phyloP scores from a whole-genome alignment of 2,888 invertebrate genomes.

The Spodoptera littoralis region DNA sequence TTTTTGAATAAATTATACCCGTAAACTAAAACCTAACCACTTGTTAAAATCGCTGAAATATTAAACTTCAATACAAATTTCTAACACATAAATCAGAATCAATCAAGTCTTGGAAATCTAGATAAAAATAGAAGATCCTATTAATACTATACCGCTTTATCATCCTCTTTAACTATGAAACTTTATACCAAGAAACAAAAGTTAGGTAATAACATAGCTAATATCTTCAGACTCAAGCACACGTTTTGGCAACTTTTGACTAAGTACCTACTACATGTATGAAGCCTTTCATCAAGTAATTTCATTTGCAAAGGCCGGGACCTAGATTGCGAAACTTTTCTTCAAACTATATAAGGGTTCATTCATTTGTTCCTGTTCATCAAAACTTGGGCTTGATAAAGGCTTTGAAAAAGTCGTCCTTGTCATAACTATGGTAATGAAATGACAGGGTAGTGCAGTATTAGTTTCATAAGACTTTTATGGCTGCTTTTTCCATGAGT shows the following conservation, averaged over 20 bases:
- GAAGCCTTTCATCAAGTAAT: conserved; percentile 13
- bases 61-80: too few relatives aligned
- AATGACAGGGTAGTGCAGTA: background rate
- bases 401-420: conserved; percentile 2
- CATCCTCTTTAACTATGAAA: background rate
- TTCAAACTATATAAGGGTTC: too few relatives aligned
- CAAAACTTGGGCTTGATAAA: background rate
- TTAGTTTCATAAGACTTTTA: background rate
- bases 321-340: too few relatives aligned
- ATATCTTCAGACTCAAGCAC: conserved; percentile 12
- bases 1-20: too few relatives aligned
- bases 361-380: too few relatives aligned
- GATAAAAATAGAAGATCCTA: too few relatives aligned
- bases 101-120: too few relatives aligned
- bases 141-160: background rate
- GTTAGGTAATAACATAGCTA: conserved; percentile 2
- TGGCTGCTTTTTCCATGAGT: too few relatives aligned
- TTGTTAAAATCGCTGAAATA: too few relatives aligned
- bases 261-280: conserved; percentile 14
- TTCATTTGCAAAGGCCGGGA: conserved; percentile 10
- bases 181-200: background rate
- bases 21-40: too few relatives aligned
- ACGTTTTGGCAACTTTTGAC: conserved; percentile 14
- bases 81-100: too few relatives aligned
- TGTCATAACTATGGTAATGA: background rate